phyloP scores from a whole-genome alignment of 2,113 vertebrate species.

The Varanus salvator region DNA sequence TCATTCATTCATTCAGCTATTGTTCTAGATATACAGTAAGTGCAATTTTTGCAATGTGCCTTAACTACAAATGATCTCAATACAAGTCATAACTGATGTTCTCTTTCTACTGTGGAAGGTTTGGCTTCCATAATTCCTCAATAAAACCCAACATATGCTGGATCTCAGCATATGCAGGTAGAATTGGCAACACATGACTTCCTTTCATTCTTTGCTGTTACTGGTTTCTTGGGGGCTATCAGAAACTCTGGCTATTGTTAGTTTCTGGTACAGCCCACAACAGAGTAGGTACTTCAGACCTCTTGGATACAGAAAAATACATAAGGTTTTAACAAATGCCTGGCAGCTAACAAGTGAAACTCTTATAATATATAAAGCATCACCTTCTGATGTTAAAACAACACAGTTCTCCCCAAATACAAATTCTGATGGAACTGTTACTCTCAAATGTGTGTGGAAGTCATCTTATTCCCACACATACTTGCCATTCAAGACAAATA shows the following conservation, averaged over 20 bases:
- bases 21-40: neutral
- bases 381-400: neutral
- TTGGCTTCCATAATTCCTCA: neutral
- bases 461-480: neutral
- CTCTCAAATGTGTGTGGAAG: neutral
- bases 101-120: neutral
- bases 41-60: neutral
- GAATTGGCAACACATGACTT: neutral
- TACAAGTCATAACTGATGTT: neutral
- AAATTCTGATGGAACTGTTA: neutral
- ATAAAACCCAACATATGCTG: neutral
- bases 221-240: neutral
- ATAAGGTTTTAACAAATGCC: neutral
- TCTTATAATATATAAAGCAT: neutral
- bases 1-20: neutral
- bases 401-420: neutral
- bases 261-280: neutral
- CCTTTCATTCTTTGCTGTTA: neutral
- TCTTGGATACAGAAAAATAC: neutral
- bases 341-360: neutral
- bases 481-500: neutral
- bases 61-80: neutral
- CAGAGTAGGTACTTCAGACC: neutral
- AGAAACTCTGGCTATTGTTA: conserved; percentile 6
- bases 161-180: neutral